A percentile compares a stretch with the other conserved stretches of the same genome.
Conservation (phyloP, 2,113 vertebrate genomes). For the Coregonus clupeaformis region DNA sequence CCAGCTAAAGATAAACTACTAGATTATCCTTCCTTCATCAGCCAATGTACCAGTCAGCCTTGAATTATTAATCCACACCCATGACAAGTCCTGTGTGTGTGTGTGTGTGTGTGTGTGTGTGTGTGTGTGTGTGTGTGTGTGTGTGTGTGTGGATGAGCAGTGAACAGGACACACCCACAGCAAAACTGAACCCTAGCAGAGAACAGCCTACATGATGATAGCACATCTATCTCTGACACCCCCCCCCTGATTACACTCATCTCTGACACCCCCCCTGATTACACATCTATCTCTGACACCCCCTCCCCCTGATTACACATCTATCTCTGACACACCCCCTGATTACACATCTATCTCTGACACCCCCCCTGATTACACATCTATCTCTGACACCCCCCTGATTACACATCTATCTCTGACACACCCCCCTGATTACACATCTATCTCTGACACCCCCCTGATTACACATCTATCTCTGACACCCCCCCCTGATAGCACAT, state of each 20-base stretch:
- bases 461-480: no score
- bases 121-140: not conserved
- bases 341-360: no score
- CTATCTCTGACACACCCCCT: no score
- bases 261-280: not conserved
- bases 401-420: no score
- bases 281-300: not conserved
- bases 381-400: no score
- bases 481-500: no score
- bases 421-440: no score
- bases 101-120: not conserved
- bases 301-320: not conserved
- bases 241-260: not conserved
- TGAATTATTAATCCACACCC: constrained; percentile 60
- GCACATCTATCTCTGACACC: no score
- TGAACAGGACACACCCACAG: constrained; percentile 20
- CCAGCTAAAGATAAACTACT: no score
- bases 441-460: no score
- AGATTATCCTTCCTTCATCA: constrained; percentile 11
- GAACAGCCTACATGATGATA: not conserved
- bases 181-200: constrained; percentile 12
- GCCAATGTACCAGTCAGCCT: constrained; percentile 38
- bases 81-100: constrained; percentile 1
- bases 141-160: not conserved
- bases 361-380: constrained; percentile 11